Evolutionary conservation across 2,888 invertebrate species (phyloP).

Genomic region (Cyclophora punctaria): DNA sequence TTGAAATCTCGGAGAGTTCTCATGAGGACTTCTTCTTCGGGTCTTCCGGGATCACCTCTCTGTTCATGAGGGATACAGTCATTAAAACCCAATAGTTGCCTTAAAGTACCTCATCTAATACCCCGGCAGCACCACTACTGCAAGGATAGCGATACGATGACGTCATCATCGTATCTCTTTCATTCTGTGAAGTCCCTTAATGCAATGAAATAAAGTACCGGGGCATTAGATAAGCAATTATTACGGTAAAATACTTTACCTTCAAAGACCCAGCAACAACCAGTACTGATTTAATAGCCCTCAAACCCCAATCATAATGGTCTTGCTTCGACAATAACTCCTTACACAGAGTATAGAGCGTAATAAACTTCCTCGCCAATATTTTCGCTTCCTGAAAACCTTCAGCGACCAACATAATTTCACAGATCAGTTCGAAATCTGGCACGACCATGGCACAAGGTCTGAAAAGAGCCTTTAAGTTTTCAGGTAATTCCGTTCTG

Average conservation of each 20-base stretch:
- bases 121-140: too few relatives aligned
- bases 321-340: slow-evolving; percentile 96
- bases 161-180: too few relatives aligned
- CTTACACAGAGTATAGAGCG: slow-evolving; percentile 94
- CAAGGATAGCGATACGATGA: too few relatives aligned
- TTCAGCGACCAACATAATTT: slow-evolving; percentile 98
- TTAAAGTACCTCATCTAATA: not conserved
- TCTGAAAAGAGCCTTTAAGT: slow-evolving; percentile 82
- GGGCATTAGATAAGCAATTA: not conserved
- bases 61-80: slow-evolving; percentile 27
- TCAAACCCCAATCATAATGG: slow-evolving; percentile 97
- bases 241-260: slow-evolving; percentile 59
- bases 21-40: slow-evolving; percentile 98
- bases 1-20: slow-evolving; percentile 96
- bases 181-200: too few relatives aligned
- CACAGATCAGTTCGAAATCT: slow-evolving; percentile 96
- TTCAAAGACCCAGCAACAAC: slow-evolving; percentile 97
- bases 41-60: slow-evolving; percentile 94
- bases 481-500: slow-evolving; percentile 89
- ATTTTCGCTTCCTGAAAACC: slow-evolving; percentile 97
- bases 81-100: not conserved
- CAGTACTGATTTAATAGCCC: slow-evolving; percentile 96
- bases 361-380: slow-evolving; percentile 95
- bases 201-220: too few relatives aligned
- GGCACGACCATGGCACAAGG: slow-evolving; percentile 99